Percentiles rank a stretch among this genome's conserved stretches.
Conservation (phyloP, 2,888 invertebrate genomes). For the Amaurobius ferox region DNA sequence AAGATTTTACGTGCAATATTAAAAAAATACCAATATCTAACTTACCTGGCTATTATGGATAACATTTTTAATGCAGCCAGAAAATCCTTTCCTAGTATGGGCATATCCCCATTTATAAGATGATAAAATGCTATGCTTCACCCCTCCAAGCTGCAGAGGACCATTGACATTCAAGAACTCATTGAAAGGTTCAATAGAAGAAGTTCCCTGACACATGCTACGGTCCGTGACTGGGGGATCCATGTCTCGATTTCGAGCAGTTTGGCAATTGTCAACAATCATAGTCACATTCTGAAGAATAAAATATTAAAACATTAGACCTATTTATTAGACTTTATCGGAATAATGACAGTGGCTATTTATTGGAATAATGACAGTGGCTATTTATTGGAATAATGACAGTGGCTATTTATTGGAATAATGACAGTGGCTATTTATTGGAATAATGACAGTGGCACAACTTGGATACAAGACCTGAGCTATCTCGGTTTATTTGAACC, state of each 20-base stretch:
- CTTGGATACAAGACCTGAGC: too few species aligned
- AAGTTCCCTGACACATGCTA: constrained; percentile 90
- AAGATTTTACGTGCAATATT: too few species aligned
- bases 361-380: too few species aligned
- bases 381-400: too few species aligned
- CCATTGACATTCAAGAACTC: constrained; percentile 97
- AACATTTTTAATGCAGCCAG: constrained; percentile 96
- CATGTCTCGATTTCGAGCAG: constrained; percentile 85
- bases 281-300: constrained; percentile 85
- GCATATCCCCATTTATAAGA: constrained; percentile 56
- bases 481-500: too few species aligned
- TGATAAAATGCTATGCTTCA: constrained; percentile 81
- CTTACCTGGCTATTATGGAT: constrained; percentile 89
- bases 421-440: too few species aligned
- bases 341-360: too few species aligned
- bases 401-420: too few species aligned
- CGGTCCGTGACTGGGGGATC: constrained; percentile 89
- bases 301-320: too few species aligned
- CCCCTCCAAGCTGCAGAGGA: constrained; percentile 94
- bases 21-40: background rate
- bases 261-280: constrained; percentile 94
- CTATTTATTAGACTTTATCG: too few species aligned
- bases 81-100: constrained; percentile 82
- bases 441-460: too few species aligned
- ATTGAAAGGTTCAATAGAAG: constrained; percentile 89